These are phyloP conservation scores for Propsilocerus akamusi DNA, from an alignment of 1,140 invertebrate genomes.

Conservation along the genomic window DNA sequence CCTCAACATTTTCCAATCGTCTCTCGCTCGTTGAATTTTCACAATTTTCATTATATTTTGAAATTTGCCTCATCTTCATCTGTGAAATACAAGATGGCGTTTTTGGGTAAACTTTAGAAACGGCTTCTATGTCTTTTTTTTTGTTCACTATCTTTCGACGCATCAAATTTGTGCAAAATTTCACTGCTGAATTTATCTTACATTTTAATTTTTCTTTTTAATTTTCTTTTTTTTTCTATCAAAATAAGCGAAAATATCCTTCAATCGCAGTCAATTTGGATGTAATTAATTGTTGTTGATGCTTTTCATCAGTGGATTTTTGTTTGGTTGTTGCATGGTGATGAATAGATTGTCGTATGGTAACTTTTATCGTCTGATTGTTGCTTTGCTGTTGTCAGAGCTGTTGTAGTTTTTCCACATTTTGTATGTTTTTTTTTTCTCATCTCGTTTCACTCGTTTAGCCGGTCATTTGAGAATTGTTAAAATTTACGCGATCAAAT, in stretches of 20 bases:
- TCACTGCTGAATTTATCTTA: background rate
- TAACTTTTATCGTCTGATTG: too few relatives aligned
- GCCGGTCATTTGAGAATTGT: background rate
- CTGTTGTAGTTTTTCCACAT: too few relatives aligned
- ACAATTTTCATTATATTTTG: background rate
- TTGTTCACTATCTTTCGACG: background rate
- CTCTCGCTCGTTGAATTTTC: background rate
- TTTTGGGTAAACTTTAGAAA: background rate
- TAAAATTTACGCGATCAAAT: background rate
- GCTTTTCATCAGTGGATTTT: too few relatives aligned
- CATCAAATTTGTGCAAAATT: background rate
- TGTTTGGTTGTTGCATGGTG: too few relatives aligned
- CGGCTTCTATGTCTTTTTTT: background rate
- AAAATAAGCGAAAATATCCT: background rate
- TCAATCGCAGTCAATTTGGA: constrained; percentile 1
- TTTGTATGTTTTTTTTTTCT: background rate
- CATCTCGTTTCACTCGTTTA: background rate
- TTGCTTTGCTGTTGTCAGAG: too few relatives aligned
- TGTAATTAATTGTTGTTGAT: background rate
- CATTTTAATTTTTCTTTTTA: background rate
- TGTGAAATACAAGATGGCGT: constrained; percentile 3
- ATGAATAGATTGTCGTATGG: too few relatives aligned
- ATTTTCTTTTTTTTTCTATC: background rate
- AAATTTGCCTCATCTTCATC: background rate
- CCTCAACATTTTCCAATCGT: background rate